phyloP scores from a whole-genome alignment of 1,140 invertebrate genomes.

The Euura lappo region DNA sequence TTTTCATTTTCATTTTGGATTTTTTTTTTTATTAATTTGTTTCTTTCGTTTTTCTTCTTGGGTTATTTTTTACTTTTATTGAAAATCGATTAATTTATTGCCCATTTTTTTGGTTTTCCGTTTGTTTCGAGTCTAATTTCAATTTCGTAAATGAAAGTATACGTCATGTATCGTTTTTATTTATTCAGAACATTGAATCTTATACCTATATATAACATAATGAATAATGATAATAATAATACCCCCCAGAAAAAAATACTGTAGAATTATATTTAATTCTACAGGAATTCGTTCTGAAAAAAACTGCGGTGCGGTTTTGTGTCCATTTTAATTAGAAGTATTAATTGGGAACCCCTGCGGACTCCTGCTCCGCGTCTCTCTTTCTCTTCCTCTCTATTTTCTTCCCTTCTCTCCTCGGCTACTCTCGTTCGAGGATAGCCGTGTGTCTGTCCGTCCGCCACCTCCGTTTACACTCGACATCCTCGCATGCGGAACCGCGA shows the following conservation, averaged over 20 bases:
- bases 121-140: neutral
- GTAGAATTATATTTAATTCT: no score
- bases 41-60: neutral
- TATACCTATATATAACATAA: neutral
- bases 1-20: slow-evolving; percentile 37
- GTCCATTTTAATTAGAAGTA: neutral
- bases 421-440: slow-evolving; percentile 18
- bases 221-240: slow-evolving; percentile 5
- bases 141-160: no score
- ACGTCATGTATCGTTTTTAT: no score
- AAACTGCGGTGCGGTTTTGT: no score
- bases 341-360: slow-evolving; percentile 40
- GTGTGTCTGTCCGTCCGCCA: slow-evolving; percentile 30
- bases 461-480: slow-evolving; percentile 54
- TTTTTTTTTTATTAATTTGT: neutral
- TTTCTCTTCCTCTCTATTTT: slow-evolving; percentile 24
- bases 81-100: no score
- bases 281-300: no score
- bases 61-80: no score
- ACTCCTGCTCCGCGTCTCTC: slow-evolving; percentile 30
- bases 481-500: slow-evolving; percentile 36
- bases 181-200: no score
- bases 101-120: neutral
- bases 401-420: slow-evolving; percentile 21
- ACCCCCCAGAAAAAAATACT: no score